These are phyloP conservation scores for Sphaerophoria rueppellii DNA, from an alignment of 2,888 invertebrate species.

Conservation along the genomic window DNA sequence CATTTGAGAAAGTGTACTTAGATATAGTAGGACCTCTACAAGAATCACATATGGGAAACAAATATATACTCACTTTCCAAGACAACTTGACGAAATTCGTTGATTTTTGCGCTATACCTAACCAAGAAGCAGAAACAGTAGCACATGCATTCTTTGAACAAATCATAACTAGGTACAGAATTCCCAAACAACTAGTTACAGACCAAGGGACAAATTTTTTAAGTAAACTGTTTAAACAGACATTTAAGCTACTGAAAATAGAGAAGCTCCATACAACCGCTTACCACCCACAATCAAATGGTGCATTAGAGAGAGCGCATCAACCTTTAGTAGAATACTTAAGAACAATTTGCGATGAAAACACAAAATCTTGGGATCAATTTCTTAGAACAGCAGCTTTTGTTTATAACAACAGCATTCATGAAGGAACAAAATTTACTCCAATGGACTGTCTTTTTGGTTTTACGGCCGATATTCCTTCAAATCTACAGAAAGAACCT, in stretches of 20 bases:
- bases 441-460: slow-evolving; percentile 17
- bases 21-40: neutral
- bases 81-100: neutral
- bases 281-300: neutral
- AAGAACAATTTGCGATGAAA: neutral
- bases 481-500: neutral
- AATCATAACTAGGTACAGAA: neutral
- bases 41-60: neutral
- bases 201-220: neutral
- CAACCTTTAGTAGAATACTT: slow-evolving; percentile 10
- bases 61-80: neutral
- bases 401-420: slow-evolving; percentile 19
- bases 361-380: neutral
- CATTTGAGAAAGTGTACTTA: neutral
- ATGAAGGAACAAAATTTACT: slow-evolving; percentile 15
- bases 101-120: neutral
- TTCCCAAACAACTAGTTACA: neutral
- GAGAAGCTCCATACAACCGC: neutral
- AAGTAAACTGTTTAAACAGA: too few species aligned
- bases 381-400: slow-evolving; percentile 1
- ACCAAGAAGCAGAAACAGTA: neutral
- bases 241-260: neutral
- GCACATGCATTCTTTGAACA: neutral
- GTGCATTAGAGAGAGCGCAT: neutral
- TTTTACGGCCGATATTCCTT: slow-evolving; percentile 6